Evolutionary conservation across 2,888 invertebrate genomes (phyloP), one percentile per base, ranked within the genome.

Genomic region (Troides helena): DNA sequence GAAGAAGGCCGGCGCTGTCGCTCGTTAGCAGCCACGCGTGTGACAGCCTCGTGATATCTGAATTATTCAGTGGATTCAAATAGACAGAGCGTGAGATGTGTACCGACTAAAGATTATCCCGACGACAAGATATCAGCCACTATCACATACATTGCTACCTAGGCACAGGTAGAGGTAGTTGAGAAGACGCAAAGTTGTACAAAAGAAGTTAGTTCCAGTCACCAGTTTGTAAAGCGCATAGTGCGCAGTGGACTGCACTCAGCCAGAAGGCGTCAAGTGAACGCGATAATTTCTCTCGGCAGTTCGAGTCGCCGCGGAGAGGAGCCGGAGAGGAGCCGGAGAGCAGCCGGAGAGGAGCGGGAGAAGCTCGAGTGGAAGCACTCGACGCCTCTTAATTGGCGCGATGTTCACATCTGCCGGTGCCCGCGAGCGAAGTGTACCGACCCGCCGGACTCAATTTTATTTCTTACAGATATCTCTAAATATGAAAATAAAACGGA

Each of bases 61-160:
- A 69, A 69, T 69, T 62, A 69, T 65, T 69, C 69, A 69, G 57
- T 50, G 43, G 50, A 50, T 60, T 62, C 25, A 62, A n/a, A 59
- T 59, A n/a, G 46, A 18, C 21, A 57, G 21, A 53, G 53, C 17
- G 17, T 36, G 61, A 12, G n/a, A n/a, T 21, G 50, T 43, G 60
- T 50, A 14, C 14, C 56, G n/a, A 57, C 56, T 46, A 14, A 14
- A 46, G 14, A 46, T 46, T 46, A 46, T 46, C 46, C 14, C 14
- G 14, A 46, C 46, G 12, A 46, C 46, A 43, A 8, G 46, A 4
- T 46, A 46, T 46, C 46, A 14, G 46, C 14, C 14, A 14, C 12
- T 14, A 46, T 46, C 14, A 1, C 21, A 21, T 21, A 21, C 21
- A 21, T 46, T 46, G 4, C 14, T 14, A 14, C 14, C 14, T 14